A percentile compares a stretch with the other conserved stretches of the same genome.
Conservation (phyloP, 2,888 invertebrate genomes). For the Sisyra terminalis region DNA sequence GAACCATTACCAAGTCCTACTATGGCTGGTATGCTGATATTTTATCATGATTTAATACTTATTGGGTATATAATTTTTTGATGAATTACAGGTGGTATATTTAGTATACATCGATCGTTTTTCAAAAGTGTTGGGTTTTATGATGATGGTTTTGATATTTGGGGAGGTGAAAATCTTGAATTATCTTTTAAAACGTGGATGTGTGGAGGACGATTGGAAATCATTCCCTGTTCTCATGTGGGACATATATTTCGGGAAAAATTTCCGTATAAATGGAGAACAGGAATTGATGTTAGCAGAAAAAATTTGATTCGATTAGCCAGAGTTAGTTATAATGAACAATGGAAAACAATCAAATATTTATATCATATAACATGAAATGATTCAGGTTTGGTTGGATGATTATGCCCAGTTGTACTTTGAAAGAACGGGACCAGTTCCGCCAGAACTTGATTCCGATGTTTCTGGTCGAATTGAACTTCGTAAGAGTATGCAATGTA, state of each 20-base stretch:
- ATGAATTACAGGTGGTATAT: conserved; percentile 45
- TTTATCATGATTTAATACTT: background rate
- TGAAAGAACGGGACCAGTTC: conserved; percentile 91
- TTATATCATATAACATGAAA: conserved; percentile 10
- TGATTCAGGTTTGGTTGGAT: conserved; percentile 73
- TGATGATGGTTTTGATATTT: conserved; percentile 98
- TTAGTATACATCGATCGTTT: conserved; percentile 85
- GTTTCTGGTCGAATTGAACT: conserved; percentile 64
- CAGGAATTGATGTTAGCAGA: conserved; percentile 92
- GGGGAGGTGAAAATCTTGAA: conserved; percentile 98
- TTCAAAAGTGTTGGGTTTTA: conserved; percentile 94
- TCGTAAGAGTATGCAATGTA: conserved; percentile 75
- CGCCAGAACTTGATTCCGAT: conserved; percentile 87
- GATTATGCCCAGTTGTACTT: conserved; percentile 97
- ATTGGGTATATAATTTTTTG: background rate
- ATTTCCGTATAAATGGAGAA: conserved; percentile 95
- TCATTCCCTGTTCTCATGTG: conserved; percentile 96
- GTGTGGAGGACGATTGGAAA: conserved; percentile 97
- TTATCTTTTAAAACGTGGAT: conserved; percentile 99
- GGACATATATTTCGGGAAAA: conserved; percentile 98
- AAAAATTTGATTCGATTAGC: conserved; percentile 94
- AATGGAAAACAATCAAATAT: too few species aligned
- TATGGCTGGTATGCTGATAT: conserved; percentile 65
- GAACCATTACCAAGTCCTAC: conserved; percentile 94
- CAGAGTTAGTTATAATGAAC: conserved; percentile 32